Evolutionary conservation across 2,888 invertebrate species (phyloP), one percentile per base, ranked within the genome.

Genomic region (Spodoptera picta): DNA sequence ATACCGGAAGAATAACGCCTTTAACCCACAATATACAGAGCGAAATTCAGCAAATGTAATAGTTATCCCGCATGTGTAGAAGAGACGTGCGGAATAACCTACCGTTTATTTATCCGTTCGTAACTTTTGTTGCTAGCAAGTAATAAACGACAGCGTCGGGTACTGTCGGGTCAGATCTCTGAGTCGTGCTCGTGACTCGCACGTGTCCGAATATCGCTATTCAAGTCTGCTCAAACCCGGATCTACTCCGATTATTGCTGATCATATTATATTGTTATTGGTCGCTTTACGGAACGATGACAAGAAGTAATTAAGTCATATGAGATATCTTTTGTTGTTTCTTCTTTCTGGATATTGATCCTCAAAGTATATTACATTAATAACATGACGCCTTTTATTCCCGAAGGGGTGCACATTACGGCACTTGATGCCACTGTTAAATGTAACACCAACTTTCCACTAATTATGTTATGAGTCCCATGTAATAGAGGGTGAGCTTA

Each of bases 191-290:
- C 68, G 69, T 60, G 61, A 49, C 60, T 60, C 53, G 75, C 66
- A 71, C 77, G 60, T 74, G 66, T 49, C 62, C 59, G 58, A 71
- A 74, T 75, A 80, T 61, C 54, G 44, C 58, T 41, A 66, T 53
- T 61, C 36, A 36, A 36, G 65, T 70, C 65, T 64, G 63, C 61
- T 60, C 62, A 52, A 42, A 73, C 60, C 70, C 77, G 71, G 78
- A 80, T 80, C 59, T 63, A 24, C 41, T 31, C 41, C 73, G 73
- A 73, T 69, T 68, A 73, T 78, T 68, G 61, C 60, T 45, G 71
- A 67, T 69, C 48, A 67, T 53, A 9, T 36, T 36, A 36, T 66
- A 54, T 56, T 31, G 24, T 57, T 11, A 46, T 52, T 59, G 49
- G 58, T 62, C 56, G 53, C 47, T 23, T 54, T 52, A 44, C 36